Conservation (phyloP, 30 jellyfish, hydroid and myxozoan species). For the Phacellophora camtschatica region DNA sequence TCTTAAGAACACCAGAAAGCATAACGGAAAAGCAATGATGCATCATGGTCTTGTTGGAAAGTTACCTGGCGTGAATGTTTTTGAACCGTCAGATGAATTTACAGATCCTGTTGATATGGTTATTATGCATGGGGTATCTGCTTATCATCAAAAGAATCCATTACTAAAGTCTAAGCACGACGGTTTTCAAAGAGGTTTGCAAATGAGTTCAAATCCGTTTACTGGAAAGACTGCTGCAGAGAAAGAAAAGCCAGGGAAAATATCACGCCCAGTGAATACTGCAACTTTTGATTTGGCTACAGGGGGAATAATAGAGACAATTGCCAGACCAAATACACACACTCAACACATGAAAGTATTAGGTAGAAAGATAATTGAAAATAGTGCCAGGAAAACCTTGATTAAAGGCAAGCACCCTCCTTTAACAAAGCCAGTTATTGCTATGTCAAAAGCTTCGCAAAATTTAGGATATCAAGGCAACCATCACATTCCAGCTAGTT, state of each 20-base stretch:
- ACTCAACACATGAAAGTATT: no score
- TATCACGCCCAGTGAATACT: background rate
- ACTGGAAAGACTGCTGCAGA: background rate
- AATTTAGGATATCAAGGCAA: no score
- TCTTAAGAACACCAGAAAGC: background rate
- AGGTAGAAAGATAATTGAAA: no score
- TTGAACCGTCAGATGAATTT: background rate
- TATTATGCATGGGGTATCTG: background rate
- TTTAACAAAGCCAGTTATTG: no score
- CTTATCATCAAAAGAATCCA: background rate
- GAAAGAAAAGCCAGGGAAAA: background rate
- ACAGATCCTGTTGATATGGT: background rate
- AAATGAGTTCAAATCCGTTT: background rate
- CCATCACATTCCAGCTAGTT: conserved; percentile 35
- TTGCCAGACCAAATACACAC: no score
- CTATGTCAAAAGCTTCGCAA: no score
- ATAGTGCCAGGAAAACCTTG: no score
- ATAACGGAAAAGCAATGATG: background rate
- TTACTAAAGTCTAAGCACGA: background rate
- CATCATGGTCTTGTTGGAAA: conserved; percentile 1
- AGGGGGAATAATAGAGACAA: conserved; percentile 22
- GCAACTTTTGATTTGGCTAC: conserved; percentile 23
- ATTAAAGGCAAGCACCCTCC: no score
- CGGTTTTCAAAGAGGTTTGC: background rate
- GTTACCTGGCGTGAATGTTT: background rate